Evolutionary conservation across 30 jellyfish, hydroid and myxozoan genomes (phyloP), one percentile per base, ranked within the genome.

Genomic region (Phacellophora camtschatica): DNA sequence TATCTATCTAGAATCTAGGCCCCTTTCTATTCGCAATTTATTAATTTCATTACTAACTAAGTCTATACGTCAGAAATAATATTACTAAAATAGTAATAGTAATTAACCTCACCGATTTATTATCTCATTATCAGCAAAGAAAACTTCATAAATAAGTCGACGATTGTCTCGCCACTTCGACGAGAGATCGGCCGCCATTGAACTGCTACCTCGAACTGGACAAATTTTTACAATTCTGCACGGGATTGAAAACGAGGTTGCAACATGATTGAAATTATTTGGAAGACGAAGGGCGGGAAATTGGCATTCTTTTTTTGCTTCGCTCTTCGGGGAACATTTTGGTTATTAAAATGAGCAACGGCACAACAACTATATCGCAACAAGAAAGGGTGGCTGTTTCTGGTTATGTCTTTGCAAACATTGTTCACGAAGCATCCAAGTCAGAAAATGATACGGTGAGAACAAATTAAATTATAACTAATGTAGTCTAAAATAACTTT

Each of bases 321-420:
- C n/a, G n/a, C n/a, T n/a, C n/a, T n/a, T n/a, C n/a, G n/a, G n/a
- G n/a, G n/a, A n/a, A n/a, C n/a, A n/a, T n/a, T n/a, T n/a, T n/a
- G n/a, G n/a, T n/a, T n/a, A n/a, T n/a, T n/a, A n/a, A n/a, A n/a
- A n/a, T n/a, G n/a, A n/a, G 77, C 15, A 20, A 7, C 8, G 23
- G n/a, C 8, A 22, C 28, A 18, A 34, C 55, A 42, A 54, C 28
- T 28, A 46, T 12, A 46, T 8, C n/a, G 61, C 61, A 62, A 61
- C 84, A 80, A 2, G 36, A 66, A 65, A 65, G 69, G 37, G 91
- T 80, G 6, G 77, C 66, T 29, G 91, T 80, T 18, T 84, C 95
- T 15, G 95, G 95, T 41, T 71, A 53, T 42, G 81, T 81, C 18
- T 84, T 84, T 49, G 95, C 95, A 12, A 84, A 49, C 27, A 84